phyloP scores from a whole-genome alignment of 2,113 vertebrate genomes.

The Alligator sinensis region DNA sequence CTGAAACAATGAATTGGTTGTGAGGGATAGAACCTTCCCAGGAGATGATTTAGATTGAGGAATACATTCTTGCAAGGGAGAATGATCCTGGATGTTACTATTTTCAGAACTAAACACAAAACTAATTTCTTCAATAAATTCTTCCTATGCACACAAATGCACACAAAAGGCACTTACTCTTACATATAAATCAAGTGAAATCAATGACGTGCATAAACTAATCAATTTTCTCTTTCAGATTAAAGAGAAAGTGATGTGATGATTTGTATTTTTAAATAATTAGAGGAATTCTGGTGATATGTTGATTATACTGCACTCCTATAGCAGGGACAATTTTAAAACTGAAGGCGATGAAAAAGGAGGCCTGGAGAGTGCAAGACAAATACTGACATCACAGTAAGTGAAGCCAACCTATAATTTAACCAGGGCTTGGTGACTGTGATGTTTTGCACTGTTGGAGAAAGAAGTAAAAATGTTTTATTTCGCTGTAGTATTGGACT shows the following conservation, averaged over 20 bases:
- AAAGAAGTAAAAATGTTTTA: not conserved
- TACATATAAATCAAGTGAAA: no score
- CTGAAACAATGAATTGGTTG: not conserved
- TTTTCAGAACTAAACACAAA: not conserved
- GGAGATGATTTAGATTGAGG: not conserved
- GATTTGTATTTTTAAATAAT: not conserved
- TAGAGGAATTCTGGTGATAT: not conserved
- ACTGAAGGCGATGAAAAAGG: rapidly evolving
- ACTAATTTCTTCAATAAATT: not conserved
- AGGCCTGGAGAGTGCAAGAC: not conserved
- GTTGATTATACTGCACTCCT: not conserved
- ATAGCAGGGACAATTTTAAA: no score
- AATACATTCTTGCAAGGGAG: not conserved
- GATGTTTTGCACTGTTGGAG: not conserved
- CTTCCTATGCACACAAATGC: not conserved
- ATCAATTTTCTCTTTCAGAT: not conserved
- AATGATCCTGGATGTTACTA: not conserved
- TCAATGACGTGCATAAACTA: not conserved
- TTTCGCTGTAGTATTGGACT: not conserved
- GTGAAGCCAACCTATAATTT: not conserved
- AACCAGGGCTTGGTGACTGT: not conserved
- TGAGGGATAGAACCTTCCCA: not conserved
- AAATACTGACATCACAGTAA: not conserved
- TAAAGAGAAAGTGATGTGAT: not conserved
- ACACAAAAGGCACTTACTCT: no score